phyloP scores from a whole-genome alignment of 2,797 vertebrate species.

The Sebastiscus albofasciatus region DNA sequence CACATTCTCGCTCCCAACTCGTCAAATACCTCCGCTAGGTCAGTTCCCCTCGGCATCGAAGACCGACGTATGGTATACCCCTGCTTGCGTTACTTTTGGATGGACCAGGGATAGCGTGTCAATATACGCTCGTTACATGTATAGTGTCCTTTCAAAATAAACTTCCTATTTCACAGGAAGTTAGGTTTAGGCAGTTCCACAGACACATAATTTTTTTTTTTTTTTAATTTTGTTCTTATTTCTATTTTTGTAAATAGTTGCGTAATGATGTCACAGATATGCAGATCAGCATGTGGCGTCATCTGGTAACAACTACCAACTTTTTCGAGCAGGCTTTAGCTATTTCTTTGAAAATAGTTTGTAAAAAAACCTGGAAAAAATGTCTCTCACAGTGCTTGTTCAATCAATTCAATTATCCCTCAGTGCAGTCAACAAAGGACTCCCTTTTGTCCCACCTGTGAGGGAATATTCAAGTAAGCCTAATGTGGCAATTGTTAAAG shows the following conservation, averaged over 20 bases:
- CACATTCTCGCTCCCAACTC: neutral
- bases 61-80: neutral
- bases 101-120: neutral
- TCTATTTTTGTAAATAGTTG: neutral
- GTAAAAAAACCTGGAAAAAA: neutral
- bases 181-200: neutral
- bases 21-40: neutral
- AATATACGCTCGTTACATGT: neutral
- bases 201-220: neutral
- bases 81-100: neutral
- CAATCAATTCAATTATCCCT: neutral
- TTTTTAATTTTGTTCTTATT: neutral
- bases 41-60: neutral
- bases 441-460: neutral
- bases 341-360: neutral
- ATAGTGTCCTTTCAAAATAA: neutral
- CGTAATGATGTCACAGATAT: neutral
- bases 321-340: neutral
- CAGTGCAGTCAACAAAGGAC: neutral
- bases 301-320: neutral
- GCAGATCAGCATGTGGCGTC: neutral
- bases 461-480: conserved; percentile 5
- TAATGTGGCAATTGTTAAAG: neutral
- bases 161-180: neutral
- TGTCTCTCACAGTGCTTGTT: neutral